phyloP scores from a whole-genome alignment of 92 coral and sea anemone species.

The Scolanthus callimorphus region DNA sequence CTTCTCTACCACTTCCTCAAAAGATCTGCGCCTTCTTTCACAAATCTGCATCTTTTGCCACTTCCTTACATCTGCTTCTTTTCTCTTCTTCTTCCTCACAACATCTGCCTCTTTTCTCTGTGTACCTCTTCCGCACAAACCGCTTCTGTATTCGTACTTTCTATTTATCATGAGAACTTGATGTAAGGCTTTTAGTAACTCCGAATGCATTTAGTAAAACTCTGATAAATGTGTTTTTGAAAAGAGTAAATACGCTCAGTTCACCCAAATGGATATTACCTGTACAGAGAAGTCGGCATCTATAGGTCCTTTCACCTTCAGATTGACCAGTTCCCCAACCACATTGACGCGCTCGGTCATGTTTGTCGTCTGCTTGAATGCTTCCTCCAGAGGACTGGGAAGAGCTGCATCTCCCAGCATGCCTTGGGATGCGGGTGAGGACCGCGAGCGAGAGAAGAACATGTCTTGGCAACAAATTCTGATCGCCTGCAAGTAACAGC shows the following conservation, averaged over 20 bases:
- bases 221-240: no score
- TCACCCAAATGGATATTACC: slow-evolving; percentile 45
- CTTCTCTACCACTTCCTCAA: no score
- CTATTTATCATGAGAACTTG: neutral
- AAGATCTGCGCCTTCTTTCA: no score
- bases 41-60: no score
- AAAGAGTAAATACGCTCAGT: no score
- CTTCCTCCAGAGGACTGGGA: slow-evolving; percentile 72
- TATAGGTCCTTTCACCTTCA: slow-evolving; percentile 79
- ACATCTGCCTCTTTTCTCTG: no score
- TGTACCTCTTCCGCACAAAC: no score
- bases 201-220: no score
- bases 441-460: slow-evolving; percentile 96
- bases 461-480: slow-evolving; percentile 95
- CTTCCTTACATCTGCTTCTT: no score
- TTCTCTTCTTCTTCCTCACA: no score
- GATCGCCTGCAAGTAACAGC: slow-evolving; percentile 84
- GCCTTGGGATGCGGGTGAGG: slow-evolving; percentile 55
- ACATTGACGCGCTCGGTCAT: slow-evolving; percentile 90
- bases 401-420: slow-evolving; percentile 49
- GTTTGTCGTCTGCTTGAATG: slow-evolving; percentile 73
- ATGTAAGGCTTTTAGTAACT: neutral
- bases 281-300: slow-evolving; percentile 87
- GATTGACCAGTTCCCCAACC: slow-evolving; percentile 94
- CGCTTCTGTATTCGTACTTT: no score